phyloP scores from a whole-genome alignment of 1,140 invertebrate species.

The Doryteuthis pealeii region DNA sequence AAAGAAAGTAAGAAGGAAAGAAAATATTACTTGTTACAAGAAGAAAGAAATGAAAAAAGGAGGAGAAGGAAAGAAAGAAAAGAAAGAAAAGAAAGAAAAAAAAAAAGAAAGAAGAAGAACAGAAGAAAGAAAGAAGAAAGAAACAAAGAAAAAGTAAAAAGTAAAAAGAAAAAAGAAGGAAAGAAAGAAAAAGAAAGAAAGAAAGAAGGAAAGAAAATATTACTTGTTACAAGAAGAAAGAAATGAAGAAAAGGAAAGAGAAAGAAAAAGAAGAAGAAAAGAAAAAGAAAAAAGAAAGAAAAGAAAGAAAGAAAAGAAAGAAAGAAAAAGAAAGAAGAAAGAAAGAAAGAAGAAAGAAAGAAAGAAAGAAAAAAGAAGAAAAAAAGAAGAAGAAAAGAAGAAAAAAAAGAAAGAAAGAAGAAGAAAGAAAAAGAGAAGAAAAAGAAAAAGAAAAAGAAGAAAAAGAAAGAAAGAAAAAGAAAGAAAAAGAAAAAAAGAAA shows the following conservation, averaged over 20 bases:
- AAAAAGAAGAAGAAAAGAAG: too few relatives aligned
- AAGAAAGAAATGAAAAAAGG: neutral
- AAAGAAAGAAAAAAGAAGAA: too few relatives aligned
- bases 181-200: neutral
- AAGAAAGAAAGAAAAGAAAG: neutral
- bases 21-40: neutral
- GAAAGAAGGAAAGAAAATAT: neutral
- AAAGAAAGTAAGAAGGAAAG: neutral
- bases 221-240: neutral
- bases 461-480: too few relatives aligned
- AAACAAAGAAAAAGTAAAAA: too few relatives aligned
- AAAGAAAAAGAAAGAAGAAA: too few relatives aligned
- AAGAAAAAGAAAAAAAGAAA: too few relatives aligned
- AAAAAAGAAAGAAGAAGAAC: neutral
- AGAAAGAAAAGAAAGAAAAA: slow-evolving; percentile 13
- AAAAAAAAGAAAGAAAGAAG: neutral
- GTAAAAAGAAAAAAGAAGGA: too few relatives aligned
- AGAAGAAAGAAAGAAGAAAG: too few relatives aligned
- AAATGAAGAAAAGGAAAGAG: neutral
- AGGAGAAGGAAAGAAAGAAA: neutral
- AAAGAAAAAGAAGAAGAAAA: neutral
- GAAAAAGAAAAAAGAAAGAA: neutral
- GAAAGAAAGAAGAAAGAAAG: too few relatives aligned
- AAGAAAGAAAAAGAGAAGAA: neutral
- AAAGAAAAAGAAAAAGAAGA: too few relatives aligned